phyloP scores from a whole-genome alignment of 2,113 vertebrate species.

The Callithrix jacchus region DNA sequence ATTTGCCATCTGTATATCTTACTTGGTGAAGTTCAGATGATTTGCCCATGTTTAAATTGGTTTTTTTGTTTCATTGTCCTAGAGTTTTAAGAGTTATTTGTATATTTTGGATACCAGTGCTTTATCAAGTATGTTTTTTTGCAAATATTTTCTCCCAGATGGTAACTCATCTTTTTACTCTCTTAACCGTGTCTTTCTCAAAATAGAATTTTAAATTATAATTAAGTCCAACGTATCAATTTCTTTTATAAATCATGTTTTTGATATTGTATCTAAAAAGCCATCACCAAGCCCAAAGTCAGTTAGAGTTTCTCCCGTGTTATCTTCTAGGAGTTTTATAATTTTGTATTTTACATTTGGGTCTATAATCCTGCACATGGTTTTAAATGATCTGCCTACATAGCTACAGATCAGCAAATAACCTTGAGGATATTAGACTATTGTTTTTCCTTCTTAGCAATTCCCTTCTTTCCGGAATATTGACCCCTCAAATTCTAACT shows the following conservation, averaged over 20 bases:
- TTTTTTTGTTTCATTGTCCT: background rate
- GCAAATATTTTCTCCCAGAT: background rate
- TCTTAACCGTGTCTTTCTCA: conserved; percentile 26
- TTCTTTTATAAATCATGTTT: background rate
- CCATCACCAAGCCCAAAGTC: background rate
- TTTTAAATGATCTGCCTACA: background rate
- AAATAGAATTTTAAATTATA: background rate
- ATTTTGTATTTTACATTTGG: background rate
- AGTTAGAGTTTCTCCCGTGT: background rate
- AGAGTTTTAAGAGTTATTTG: background rate
- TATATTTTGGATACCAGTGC: background rate
- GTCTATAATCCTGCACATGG: background rate
- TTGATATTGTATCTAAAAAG: background rate
- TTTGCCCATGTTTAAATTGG: background rate
- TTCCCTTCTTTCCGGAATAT: background rate
- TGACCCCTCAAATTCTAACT: background rate
- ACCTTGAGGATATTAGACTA: background rate
- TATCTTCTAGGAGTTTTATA: background rate
- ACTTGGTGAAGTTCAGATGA: background rate
- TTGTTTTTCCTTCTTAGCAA: background rate
- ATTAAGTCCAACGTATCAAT: background rate
- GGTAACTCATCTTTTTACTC: background rate
- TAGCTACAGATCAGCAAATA: background rate
- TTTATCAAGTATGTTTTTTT: conserved; percentile 15
- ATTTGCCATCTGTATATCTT: background rate